phyloP scores from a whole-genome alignment of 2,797 vertebrate species.

The Rhabdophis nuchalis region DNA sequence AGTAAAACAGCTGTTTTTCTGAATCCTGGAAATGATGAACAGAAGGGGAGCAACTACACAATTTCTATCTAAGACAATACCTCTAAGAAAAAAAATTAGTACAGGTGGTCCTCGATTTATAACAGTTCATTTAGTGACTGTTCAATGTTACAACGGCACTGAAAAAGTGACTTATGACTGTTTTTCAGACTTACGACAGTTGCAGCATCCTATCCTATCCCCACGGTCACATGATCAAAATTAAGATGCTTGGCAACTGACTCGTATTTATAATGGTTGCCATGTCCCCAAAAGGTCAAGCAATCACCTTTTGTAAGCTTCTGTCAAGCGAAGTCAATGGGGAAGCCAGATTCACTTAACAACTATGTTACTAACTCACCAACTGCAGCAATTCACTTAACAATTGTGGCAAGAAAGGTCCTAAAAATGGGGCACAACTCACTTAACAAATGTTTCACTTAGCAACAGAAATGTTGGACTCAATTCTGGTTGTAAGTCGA shows the following conservation, averaged over 20 bases:
- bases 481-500: background rate
- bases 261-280: no score
- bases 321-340: background rate
- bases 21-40: background rate
- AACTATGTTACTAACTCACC: background rate
- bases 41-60: background rate
- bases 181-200: no score
- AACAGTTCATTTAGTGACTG: no score
- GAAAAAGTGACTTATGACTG: no score
- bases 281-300: no score
- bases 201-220: no score
- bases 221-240: no score
- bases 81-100: rapidly evolving
- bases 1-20: background rate
- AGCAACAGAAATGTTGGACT: background rate
- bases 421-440: background rate
- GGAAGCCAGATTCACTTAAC: background rate
- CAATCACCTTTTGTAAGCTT: no score
- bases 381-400: background rate
- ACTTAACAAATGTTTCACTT: background rate
- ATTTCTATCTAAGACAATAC: background rate
- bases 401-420: background rate
- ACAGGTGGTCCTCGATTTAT: no score
- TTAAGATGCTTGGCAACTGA: no score
- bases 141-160: no score